Evolutionary conservation across 2,113 vertebrate genomes (phyloP).

Genomic region (Austrofundulus limnaeus): DNA sequence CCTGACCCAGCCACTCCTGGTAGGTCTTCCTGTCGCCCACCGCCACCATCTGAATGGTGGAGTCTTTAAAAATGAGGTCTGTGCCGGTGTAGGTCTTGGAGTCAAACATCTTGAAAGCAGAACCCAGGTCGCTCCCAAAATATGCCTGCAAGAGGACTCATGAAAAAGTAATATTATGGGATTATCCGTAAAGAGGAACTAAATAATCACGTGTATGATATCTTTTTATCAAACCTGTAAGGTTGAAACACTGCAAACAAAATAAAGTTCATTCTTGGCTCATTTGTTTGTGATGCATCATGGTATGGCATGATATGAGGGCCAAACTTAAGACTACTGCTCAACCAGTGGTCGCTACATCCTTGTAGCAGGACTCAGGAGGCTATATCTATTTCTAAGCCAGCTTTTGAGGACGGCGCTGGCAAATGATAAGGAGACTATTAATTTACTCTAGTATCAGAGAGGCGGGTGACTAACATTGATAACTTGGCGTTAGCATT

Average conservation of each 20-base stretch:
- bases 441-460: too few relatives aligned
- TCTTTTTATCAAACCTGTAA: background rate
- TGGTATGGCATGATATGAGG: too few relatives aligned
- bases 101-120: conserved; percentile 90
- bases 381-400: too few relatives aligned
- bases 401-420: too few relatives aligned
- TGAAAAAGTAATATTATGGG: background rate
- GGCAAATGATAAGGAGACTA: too few relatives aligned
- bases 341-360: too few relatives aligned
- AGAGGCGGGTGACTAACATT: too few relatives aligned
- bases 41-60: conserved; percentile 78
- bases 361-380: too few relatives aligned
- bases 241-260: too few relatives aligned
- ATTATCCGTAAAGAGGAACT: background rate
- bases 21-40: conserved; percentile 84
- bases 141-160: conserved; percentile 73
- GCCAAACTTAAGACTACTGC: too few relatives aligned
- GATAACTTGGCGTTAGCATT: too few relatives aligned
- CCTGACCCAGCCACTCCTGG: conserved; percentile 86
- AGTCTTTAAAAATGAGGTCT: conserved; percentile 94
- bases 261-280: background rate
- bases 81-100: conserved; percentile 82
- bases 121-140: conserved; percentile 77
- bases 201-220: background rate
- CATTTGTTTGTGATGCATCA: background rate